Percentiles rank a stretch among this genome's conserved stretches.
Evolutionary conservation across 2,797 vertebrate genomes (phyloP).

Genomic region (Urosaurus nigricauda): DNA sequence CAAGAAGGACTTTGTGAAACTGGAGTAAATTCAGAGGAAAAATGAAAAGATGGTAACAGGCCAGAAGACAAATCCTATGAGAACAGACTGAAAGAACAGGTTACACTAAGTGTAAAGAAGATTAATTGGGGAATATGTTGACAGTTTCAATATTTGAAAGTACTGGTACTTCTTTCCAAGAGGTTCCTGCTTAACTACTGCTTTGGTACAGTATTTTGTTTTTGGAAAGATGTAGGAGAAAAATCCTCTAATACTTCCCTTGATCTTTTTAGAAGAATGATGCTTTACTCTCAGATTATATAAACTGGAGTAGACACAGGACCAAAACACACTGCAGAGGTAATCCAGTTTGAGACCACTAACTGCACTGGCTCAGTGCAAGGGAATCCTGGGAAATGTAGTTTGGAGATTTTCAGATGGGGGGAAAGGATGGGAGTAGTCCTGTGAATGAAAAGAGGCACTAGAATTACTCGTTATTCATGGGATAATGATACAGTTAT

Average conservation of each 20-base stretch:
- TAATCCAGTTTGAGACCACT: too few species aligned
- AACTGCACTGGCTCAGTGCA: too few species aligned
- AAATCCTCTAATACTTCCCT: conserved; percentile 2
- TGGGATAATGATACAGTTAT: too few species aligned
- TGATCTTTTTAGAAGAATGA: not conserved
- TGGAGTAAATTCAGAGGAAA: conserved; percentile 15
- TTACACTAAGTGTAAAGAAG: not conserved
- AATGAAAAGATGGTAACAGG: not conserved
- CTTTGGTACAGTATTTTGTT: conserved; percentile 1
- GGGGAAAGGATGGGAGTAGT: too few species aligned
- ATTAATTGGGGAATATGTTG: conserved; percentile 20
- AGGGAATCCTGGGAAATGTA: too few species aligned
- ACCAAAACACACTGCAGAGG: too few species aligned
- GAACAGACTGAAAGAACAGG: not conserved
- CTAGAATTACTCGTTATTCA: too few species aligned
- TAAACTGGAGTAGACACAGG: not conserved
- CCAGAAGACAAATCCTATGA: conserved; percentile 9
- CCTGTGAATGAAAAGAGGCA: too few species aligned
- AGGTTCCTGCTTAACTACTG: conserved; percentile 16
- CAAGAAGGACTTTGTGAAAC: conserved; percentile 5
- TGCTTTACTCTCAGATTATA: not conserved
- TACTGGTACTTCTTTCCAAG: conserved; percentile 24
- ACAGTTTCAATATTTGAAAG: not conserved
- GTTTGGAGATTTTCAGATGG: too few species aligned
- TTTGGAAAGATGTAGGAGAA: not conserved